phyloP scores from a whole-genome alignment of 2,113 vertebrate genomes.

The Uria aalge region DNA sequence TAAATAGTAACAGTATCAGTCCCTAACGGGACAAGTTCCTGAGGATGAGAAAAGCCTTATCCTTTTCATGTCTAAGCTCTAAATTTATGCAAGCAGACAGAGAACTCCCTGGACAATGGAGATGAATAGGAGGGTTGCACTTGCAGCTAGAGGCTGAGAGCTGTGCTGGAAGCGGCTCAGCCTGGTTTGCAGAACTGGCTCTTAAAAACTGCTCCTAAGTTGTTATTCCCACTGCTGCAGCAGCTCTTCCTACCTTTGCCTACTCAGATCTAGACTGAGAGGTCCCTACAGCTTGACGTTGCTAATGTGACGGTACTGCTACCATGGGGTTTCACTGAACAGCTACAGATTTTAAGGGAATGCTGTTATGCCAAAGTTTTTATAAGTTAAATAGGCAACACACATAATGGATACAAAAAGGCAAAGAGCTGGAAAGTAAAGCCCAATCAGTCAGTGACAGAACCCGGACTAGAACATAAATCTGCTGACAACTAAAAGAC shows the following conservation, averaged over 20 bases:
- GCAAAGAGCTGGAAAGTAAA: not conserved
- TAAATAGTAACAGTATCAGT: not conserved
- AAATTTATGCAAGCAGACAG: not conserved
- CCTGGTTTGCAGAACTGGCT: not conserved
- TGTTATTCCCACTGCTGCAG: not conserved
- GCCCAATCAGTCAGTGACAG: not conserved
- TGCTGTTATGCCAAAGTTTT: not conserved
- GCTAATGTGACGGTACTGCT: not conserved
- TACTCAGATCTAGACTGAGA: not conserved
- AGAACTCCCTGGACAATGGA: not conserved
- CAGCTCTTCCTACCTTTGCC: not conserved
- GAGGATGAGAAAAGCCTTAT: not conserved
- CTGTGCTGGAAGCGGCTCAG: not conserved
- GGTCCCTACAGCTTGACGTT: not conserved
- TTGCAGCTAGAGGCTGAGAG: not conserved
- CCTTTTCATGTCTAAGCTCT: not conserved
- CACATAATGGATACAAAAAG: not conserved
- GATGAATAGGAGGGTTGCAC: not conserved
- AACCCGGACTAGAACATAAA: not conserved
- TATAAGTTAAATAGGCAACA: not conserved
- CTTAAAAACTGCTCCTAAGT: not conserved
- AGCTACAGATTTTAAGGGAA: not conserved
- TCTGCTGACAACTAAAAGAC: not conserved
- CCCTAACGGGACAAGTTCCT: not conserved
- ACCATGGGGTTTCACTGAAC: not conserved